Evolutionary conservation across 2,888 invertebrate species (phyloP), one percentile per base, ranked within the genome.

Genomic region (Sialis lutaria): DNA sequence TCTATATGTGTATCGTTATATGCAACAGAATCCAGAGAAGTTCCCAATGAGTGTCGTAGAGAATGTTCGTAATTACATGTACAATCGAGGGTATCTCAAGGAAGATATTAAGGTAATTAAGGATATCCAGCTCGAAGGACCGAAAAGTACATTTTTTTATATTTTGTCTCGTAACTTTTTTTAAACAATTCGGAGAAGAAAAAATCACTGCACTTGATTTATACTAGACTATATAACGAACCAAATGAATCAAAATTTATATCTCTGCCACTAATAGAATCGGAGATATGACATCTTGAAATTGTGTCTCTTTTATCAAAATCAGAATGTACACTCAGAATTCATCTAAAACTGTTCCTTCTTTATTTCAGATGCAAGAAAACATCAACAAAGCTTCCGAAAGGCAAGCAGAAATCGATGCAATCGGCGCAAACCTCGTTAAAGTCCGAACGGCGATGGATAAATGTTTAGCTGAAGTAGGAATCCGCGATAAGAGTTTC

Each of bases 1-100:
- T 64, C 67, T 79, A 32, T 83, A 74, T 58, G 88, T 89, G 32
- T 82, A 80, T 60, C 72, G 78, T n/a, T 84, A 82, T 60, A 79
- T 84, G 73, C 70, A 74, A 55, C 74, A 76, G 32, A 81, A 84
- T 62, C 72, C 75, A 0, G 75, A 79, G 7, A 82, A 82, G 62
- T 86, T 86, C 63, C 72, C 77, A 1, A 70, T 67, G 46, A 74
- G 78, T 54, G 70, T 80, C 33, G 73, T 77, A 22, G 74, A 79
- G 56, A 80, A 77, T 57, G 72, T 83, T 46, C 70, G 77, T 50
- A 74, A 79, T 58, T 77, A 80, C 59, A 78, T 82, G 64, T 70
- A 73, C 58, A 64, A 72, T n/a, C 70, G 75, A 56, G 79, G 79
- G 50, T 72, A 76, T 54, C 64, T 82, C 43, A 72, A 70, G 51